These are phyloP conservation scores for Mycteria americana DNA, from an alignment of 2,797 vertebrate genomes.

Conservation along the genomic window DNA sequence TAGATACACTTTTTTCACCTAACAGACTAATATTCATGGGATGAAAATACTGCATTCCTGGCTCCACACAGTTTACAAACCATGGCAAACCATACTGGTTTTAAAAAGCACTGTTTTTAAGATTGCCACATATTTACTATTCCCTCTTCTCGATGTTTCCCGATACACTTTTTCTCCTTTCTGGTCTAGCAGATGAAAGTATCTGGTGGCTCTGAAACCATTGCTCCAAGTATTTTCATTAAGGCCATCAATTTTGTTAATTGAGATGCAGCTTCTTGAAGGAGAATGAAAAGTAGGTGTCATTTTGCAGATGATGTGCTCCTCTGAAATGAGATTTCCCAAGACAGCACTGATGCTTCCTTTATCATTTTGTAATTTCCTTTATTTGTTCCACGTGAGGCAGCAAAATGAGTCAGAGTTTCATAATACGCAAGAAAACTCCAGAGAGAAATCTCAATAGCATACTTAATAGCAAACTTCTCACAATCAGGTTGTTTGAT, in stretches of 20 bases:
- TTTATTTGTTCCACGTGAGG: not conserved
- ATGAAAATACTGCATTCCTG: not conserved
- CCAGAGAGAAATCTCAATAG: not conserved
- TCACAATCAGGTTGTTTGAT: not conserved
- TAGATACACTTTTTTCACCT: not conserved
- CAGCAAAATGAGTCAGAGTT: conserved; percentile 13
- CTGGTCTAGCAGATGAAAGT: not conserved
- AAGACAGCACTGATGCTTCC: not conserved
- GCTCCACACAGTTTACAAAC: not conserved
- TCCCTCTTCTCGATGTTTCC: not conserved
- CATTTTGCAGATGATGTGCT: not conserved
- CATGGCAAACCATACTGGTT: not conserved
- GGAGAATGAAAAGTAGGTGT: not conserved
- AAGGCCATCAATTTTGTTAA: not conserved
- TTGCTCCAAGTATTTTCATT: not conserved
- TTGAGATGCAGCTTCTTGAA: not conserved
- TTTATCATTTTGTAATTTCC: not conserved
- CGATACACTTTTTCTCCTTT: not conserved
- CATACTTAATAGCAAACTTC: not conserved
- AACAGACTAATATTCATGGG: not conserved
- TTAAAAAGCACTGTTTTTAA: not conserved
- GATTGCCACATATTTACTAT: not conserved
- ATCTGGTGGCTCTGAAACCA: not conserved
- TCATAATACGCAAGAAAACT: not conserved
- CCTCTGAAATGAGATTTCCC: not conserved